Evolutionary conservation across 2,113 vertebrate genomes (phyloP).

Genomic region (Microtus pennsylvanicus): DNA sequence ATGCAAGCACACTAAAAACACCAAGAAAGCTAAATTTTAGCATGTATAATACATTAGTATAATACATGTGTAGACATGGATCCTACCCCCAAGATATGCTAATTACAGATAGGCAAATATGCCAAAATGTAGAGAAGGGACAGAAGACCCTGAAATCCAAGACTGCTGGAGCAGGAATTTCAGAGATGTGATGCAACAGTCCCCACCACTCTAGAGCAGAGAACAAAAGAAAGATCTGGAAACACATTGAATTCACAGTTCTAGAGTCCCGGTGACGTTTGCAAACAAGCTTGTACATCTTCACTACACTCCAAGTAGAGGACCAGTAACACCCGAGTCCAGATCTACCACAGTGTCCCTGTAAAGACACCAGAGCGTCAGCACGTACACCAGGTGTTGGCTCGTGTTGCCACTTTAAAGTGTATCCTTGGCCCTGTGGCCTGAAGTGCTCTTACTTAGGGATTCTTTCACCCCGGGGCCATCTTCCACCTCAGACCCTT

Average conservation of each 20-base stretch:
- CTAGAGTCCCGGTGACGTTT: neutral
- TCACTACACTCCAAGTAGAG: neutral
- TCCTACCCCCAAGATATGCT: neutral
- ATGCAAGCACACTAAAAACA: neutral
- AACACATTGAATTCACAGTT: neutral
- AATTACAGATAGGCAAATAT: no score
- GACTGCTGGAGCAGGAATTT: neutral
- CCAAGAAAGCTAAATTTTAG: neutral
- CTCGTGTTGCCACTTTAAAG: neutral
- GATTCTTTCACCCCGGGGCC: neutral
- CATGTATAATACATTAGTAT: neutral
- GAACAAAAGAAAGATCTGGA: neutral
- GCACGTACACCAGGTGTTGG: fast-evolving
- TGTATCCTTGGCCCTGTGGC: neutral
- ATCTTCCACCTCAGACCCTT: neutral
- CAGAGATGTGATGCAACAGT: neutral
- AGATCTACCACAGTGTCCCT: neutral
- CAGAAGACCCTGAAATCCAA: neutral
- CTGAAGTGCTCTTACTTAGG: neutral
- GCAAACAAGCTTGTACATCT: neutral
- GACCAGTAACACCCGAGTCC: neutral
- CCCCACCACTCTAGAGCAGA: neutral
- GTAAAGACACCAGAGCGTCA: fast-evolving
- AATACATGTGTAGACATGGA: neutral
- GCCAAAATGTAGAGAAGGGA: neutral